Conservation (phyloP, 2,888 invertebrate species). For the Cephus nigrinus region DNA sequence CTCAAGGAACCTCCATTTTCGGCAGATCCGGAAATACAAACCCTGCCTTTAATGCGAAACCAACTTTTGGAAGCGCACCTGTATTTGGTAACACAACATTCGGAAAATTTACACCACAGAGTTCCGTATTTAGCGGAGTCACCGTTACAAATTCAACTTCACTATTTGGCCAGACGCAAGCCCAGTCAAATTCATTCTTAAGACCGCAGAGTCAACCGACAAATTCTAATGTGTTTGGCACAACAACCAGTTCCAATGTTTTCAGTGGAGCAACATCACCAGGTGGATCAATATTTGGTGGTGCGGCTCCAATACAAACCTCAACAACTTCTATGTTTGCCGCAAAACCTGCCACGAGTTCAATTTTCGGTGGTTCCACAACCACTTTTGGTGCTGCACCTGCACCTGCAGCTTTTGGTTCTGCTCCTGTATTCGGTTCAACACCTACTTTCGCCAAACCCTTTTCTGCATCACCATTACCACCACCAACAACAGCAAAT, state of each 20-base stretch:
- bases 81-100: conserved; percentile 47
- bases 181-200: conserved; percentile 38
- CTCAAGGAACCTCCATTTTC: conserved; percentile 44
- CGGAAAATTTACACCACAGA: conserved; percentile 33
- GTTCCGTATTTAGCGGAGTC: conserved; percentile 38
- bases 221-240: conserved; percentile 36
- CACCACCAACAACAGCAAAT: conserved; percentile 5
- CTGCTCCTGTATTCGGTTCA: conserved; percentile 47
- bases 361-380: conserved; percentile 48
- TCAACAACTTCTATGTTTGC: conserved; percentile 25
- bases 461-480: conserved; percentile 4
- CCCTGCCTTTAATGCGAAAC: conserved; percentile 50
- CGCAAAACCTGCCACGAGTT: conserved; percentile 18
- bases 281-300: conserved; percentile 44
- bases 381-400: conserved; percentile 50
- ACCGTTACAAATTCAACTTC: conserved; percentile 37
- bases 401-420: conserved; percentile 48
- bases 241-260: conserved; percentile 32
- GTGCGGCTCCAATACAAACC: conserved; percentile 27
- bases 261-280: conserved; percentile 43
- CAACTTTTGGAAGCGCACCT: conserved; percentile 45
- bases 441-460: conserved; percentile 15
- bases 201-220: conserved; percentile 45
- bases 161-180: conserved; percentile 45
- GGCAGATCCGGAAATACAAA: conserved; percentile 32